Percentiles rank a stretch among this genome's conserved stretches.
These are phyloP conservation scores for Heterodera schachtii DNA, from an alignment of 1,140 invertebrate genomes.

Conservation along the genomic window DNA sequence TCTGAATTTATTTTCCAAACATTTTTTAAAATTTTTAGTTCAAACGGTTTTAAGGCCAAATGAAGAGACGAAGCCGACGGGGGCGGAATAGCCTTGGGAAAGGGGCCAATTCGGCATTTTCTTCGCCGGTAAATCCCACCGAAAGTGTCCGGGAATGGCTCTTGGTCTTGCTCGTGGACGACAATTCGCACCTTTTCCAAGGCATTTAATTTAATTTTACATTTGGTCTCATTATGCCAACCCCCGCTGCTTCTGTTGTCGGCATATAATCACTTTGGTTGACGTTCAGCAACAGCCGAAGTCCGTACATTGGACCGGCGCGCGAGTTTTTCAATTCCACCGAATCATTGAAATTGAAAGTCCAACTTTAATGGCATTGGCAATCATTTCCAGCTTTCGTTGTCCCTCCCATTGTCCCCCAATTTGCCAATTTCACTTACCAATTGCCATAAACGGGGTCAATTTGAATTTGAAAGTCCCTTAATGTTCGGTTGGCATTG, in stretches of 20 bases:
- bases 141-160: constrained; percentile 65
- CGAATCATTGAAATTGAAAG: constrained; percentile 66
- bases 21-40: neutral
- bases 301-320: constrained; percentile 57
- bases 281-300: constrained; percentile 61
- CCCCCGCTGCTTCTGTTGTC: constrained; percentile 65
- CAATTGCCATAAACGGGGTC: constrained; percentile 64
- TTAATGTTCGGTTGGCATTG: constrained; percentile 21
- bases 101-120: constrained; percentile 10
- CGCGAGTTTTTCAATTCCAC: constrained; percentile 61
- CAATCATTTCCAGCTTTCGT: neutral
- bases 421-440: constrained; percentile 4
- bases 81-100: constrained; percentile 58
- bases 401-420: neutral
- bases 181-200: constrained; percentile 51
- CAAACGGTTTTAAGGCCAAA: constrained; percentile 64
- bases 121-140: constrained; percentile 38
- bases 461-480: constrained; percentile 62
- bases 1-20: constrained; percentile 44
- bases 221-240: neutral
- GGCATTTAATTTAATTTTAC: neutral
- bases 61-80: constrained; percentile 64
- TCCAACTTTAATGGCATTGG: constrained; percentile 38
- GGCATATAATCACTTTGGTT: constrained; percentile 65
- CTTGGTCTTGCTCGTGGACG: constrained; percentile 65